Evolutionary conservation across 2,797 vertebrate species (phyloP).

Genomic region (Glossophaga mutica): DNA sequence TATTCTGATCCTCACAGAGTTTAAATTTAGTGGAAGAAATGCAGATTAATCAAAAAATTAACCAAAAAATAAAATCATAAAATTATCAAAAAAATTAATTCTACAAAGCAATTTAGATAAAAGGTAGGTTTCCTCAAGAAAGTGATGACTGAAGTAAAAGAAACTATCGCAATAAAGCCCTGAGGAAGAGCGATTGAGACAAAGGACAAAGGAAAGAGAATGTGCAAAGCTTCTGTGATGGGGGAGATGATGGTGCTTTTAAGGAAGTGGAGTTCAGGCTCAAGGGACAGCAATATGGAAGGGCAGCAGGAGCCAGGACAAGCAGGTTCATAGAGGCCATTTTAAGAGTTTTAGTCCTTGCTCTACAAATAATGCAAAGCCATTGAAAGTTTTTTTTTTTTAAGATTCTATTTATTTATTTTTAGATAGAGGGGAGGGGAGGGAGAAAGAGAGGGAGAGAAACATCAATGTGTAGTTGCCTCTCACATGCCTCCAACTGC

Average conservation of each 20-base stretch:
- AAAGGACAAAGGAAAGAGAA: neutral
- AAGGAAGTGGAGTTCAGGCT: neutral
- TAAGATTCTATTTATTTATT: no score
- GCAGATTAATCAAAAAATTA: constrained; percentile 15
- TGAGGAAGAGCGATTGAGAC: neutral
- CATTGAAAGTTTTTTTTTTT: neutral
- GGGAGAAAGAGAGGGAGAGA: no score
- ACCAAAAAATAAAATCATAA: neutral
- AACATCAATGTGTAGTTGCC: no score
- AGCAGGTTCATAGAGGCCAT: neutral
- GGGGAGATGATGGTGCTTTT: neutral
- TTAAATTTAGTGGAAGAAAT: neutral
- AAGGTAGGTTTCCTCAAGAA: neutral
- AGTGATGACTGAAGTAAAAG: neutral
- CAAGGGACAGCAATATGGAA: neutral
- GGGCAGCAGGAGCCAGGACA: neutral
- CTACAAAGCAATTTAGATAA: constrained; percentile 29
- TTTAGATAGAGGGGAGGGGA: no score
- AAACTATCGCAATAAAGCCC: neutral
- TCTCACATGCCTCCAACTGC: no score
- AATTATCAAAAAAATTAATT: constrained; percentile 47
- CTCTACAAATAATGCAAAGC: neutral
- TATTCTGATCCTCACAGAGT: neutral
- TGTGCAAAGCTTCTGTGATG: neutral
- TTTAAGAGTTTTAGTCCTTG: neutral